These are phyloP conservation scores for Gymnoscopelus microlampas DNA, from an alignment of 2,797 vertebrate genomes.

Conservation along the genomic window DNA sequence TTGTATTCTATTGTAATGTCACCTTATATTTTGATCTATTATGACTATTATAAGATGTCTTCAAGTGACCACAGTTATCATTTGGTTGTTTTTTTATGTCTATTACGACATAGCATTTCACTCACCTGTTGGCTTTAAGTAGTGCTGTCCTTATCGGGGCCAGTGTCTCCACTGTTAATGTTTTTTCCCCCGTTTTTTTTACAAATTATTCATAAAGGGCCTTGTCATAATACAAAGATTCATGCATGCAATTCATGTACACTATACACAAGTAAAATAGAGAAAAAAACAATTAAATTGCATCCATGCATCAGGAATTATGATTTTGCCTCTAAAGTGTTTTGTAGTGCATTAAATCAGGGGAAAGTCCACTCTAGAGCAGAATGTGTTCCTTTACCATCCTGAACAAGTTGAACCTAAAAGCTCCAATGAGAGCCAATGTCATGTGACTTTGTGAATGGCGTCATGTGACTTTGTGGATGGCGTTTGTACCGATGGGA, in stretches of 20 bases:
- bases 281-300: slow-evolving; percentile 10
- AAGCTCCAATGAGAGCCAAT: not conserved
- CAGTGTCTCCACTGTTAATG: slow-evolving; percentile 25
- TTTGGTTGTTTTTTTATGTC: slow-evolving; percentile 24
- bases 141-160: slow-evolving; percentile 39
- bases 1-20: slow-evolving; percentile 55
- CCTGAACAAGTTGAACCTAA: not conserved
- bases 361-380: slow-evolving; percentile 37
- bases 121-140: slow-evolving; percentile 64
- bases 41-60: slow-evolving; percentile 43
- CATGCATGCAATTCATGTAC: slow-evolving; percentile 39
- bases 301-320: slow-evolving; percentile 32
- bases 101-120: slow-evolving; percentile 26
- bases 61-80: slow-evolving; percentile 32
- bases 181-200: slow-evolving; percentile 27
- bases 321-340: slow-evolving; percentile 30
- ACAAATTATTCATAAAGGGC: slow-evolving; percentile 29
- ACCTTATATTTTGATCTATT: slow-evolving; percentile 35
- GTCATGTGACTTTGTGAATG: not conserved
- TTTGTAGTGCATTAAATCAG: slow-evolving; percentile 38
- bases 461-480: not conserved
- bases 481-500: slow-evolving; percentile 2
- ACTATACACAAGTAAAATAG: slow-evolving; percentile 5
- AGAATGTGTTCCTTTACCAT: slow-evolving; percentile 11
- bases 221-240: slow-evolving; percentile 22